These are phyloP conservation scores for Myrmecobius fasciatus DNA, from an alignment of 2,113 vertebrate species.

Conservation along the genomic window DNA sequence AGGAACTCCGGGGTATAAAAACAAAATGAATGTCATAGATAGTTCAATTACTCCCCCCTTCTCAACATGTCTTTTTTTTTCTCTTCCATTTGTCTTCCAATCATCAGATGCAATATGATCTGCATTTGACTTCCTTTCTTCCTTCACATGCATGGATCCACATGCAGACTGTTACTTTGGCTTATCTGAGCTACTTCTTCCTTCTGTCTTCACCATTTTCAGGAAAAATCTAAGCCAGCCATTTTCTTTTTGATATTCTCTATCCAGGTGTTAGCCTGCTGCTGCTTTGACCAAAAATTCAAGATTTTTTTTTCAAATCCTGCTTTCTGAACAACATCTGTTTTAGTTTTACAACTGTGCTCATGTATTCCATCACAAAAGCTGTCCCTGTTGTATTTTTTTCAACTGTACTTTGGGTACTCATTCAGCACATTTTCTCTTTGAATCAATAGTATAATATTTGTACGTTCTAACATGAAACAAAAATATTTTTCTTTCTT, in stretches of 20 bases:
- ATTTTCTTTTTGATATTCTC: slow-evolving; percentile 21
- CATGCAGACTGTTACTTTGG: neutral
- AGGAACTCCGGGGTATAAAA: neutral
- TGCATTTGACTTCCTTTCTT: neutral
- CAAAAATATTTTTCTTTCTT: slow-evolving; percentile 25
- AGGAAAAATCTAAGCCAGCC: neutral
- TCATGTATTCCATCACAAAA: slow-evolving; percentile 62
- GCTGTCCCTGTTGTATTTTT: slow-evolving; percentile 64
- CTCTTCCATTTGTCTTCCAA: neutral
- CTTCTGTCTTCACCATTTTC: neutral
- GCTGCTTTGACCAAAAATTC: slow-evolving; percentile 55
- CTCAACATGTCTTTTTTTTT: neutral
- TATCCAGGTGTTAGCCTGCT: slow-evolving; percentile 63
- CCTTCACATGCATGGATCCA: neutral
- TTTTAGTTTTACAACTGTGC: slow-evolving; percentile 59
- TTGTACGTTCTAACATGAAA: slow-evolving; percentile 68
- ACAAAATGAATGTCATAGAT: neutral
- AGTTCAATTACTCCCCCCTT: neutral
- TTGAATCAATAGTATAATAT: slow-evolving; percentile 74
- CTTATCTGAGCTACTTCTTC: neutral
- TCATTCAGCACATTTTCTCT: slow-evolving; percentile 73
- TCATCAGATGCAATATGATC: neutral
- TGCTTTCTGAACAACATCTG: slow-evolving; percentile 68
- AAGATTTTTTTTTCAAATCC: slow-evolving; percentile 1
- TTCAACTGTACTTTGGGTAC: slow-evolving; percentile 58